A percentile compares a stretch with the other conserved stretches of the same genome.
Evolutionary conservation across 2,113 vertebrate species (phyloP).

Genomic region (Opisthocomus hoazin): DNA sequence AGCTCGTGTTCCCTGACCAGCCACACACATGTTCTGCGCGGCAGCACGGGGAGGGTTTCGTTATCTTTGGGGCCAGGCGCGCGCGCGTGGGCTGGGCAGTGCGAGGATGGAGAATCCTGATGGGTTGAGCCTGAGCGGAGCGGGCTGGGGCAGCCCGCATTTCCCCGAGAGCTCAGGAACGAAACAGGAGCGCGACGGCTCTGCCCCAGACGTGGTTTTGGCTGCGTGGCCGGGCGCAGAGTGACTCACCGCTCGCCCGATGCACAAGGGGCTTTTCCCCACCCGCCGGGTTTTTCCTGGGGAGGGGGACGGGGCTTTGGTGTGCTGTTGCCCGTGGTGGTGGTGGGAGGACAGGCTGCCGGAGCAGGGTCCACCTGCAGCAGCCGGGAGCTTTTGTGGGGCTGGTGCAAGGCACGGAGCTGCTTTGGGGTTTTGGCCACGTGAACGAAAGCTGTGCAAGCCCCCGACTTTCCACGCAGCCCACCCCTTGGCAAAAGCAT

Average conservation of each 20-base stretch:
- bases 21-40: not conserved
- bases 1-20: not conserved
- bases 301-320: not conserved
- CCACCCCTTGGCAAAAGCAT: not conserved
- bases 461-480: not conserved
- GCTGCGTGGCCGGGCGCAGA: too few species aligned
- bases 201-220: not conserved
- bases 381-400: not conserved
- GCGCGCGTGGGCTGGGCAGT: fast-evolving
- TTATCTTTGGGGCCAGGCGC: not conserved
- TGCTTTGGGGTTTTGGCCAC: not conserved
- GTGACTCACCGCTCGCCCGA: not conserved
- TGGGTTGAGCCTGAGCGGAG: not conserved
- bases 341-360: not conserved
- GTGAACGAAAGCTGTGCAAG: not conserved
- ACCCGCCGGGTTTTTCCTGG: fast-evolving
- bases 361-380: not conserved
- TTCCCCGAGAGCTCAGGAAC: not conserved
- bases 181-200: fast-evolving
- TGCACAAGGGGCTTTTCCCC: not conserved
- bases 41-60: not conserved
- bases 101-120: not conserved
- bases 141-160: fast-evolving
- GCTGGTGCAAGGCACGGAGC: not conserved
- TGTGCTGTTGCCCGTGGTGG: not conserved